Percentiles rank a stretch among this genome's conserved stretches.
Conservation (phyloP, 2,888 invertebrate species). For the Heliconius ethilla region DNA sequence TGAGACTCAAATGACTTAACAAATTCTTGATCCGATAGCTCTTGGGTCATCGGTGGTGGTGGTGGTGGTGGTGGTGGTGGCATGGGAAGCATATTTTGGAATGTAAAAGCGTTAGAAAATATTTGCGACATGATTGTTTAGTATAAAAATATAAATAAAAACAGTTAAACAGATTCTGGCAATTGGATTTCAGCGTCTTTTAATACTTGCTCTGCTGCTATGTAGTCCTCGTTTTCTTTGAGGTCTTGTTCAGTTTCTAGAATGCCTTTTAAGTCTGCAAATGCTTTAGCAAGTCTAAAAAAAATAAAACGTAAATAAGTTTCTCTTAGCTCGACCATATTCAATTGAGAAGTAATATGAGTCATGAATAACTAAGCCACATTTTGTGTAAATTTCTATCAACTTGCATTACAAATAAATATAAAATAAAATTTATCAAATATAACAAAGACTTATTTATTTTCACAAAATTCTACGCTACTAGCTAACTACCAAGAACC, state of each 20-base stretch:
- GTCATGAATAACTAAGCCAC: slow-evolving; percentile 3
- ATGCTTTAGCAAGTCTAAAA: slow-evolving; percentile 86
- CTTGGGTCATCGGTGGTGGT: slow-evolving; percentile 49
- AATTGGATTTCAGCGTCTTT: slow-evolving; percentile 85
- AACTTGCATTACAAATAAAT: not conserved
- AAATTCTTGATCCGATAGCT: slow-evolving; percentile 57
- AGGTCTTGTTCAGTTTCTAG: slow-evolving; percentile 89
- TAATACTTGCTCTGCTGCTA: slow-evolving; percentile 85
- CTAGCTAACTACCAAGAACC: not conserved
- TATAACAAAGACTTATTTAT: not conserved
- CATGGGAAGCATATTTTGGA: slow-evolving; percentile 63
- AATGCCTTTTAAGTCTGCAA: slow-evolving; percentile 87
- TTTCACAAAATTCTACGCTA: not conserved
- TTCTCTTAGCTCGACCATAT: not conserved
- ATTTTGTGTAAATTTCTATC: not conserved
- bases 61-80: slow-evolving; percentile 51
- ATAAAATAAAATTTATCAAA: not conserved
- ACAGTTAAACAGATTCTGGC: slow-evolving; percentile 60
- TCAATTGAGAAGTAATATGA: not conserved
- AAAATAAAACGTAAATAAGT: not conserved
- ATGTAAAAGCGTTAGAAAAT: slow-evolving; percentile 67
- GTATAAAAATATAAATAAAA: slow-evolving; percentile 54
- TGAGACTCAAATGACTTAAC: slow-evolving; percentile 57
- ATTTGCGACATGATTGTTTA: slow-evolving; percentile 73
- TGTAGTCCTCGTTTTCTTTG: slow-evolving; percentile 87